Conservation (phyloP, 2,888 invertebrate genomes). For the Dinocampus coccinellae region DNA sequence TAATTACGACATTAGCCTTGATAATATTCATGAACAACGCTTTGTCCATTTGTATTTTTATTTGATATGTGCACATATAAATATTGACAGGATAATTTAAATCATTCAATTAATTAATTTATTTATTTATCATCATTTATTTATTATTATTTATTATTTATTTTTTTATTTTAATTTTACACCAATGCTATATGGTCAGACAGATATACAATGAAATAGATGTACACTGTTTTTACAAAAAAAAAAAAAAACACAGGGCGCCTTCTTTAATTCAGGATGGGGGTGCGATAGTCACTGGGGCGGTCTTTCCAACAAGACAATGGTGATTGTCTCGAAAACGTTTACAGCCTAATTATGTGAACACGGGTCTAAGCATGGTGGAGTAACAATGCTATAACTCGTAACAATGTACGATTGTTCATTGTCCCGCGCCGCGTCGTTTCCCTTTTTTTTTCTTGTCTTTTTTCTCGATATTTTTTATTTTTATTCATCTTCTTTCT, state of each 20-base stretch:
- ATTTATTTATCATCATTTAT: no score
- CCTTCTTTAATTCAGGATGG: constrained; percentile 42
- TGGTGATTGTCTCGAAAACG: constrained; percentile 69
- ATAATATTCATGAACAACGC: background rate
- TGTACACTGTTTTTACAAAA: no score
- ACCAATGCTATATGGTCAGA: background rate
- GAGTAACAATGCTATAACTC: constrained; percentile 70
- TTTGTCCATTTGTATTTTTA: background rate
- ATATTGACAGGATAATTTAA: background rate
- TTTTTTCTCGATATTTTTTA: constrained; percentile 6
- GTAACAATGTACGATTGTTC: constrained; percentile 70
- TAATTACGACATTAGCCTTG: background rate
- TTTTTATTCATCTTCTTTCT: background rate
- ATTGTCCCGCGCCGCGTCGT: constrained; percentile 61
- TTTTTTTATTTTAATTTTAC: background rate
- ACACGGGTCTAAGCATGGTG: constrained; percentile 65
- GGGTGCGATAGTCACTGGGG: constrained; percentile 40
- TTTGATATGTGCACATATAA: background rate
- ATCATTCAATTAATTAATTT: background rate
- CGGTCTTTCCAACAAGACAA: constrained; percentile 57
- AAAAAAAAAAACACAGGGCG: no score
- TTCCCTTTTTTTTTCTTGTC: constrained; percentile 12
- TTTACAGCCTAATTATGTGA: constrained; percentile 70
- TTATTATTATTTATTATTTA: background rate
- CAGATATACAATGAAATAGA: background rate